These are phyloP conservation scores for Apoderus coryli DNA, from an alignment of 2,888 invertebrate species.

Conservation along the genomic window DNA sequence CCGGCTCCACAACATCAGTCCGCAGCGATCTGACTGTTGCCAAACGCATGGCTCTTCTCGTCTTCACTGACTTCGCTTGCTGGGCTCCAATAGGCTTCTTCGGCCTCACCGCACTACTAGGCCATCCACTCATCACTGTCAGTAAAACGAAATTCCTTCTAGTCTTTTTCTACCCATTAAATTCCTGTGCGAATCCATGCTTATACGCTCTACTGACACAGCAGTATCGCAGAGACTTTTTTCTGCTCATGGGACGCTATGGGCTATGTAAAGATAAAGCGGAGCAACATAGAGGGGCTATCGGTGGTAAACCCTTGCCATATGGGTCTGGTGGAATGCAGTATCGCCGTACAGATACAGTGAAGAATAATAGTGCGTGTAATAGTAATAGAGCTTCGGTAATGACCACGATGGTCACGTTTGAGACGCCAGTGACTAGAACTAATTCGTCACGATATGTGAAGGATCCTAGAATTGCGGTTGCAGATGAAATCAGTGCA, in stretches of 20 bases:
- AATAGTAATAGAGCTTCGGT: too few relatives aligned
- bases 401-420: too few relatives aligned
- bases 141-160: conserved; percentile 39
- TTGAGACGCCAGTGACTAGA: too few relatives aligned
- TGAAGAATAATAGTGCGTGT: too few relatives aligned
- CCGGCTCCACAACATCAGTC: conserved; percentile 32
- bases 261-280: conserved; percentile 33
- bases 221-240: conserved; percentile 45
- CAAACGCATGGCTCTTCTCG: conserved; percentile 50
- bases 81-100: conserved; percentile 54
- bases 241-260: conserved; percentile 37
- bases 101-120: conserved; percentile 47
- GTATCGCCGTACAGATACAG: too few relatives aligned
- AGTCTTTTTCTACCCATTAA: conserved; percentile 54
- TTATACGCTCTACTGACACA: conserved; percentile 52
- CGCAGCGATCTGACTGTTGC: conserved; percentile 39
- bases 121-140: conserved; percentile 44
- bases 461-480: too few relatives aligned
- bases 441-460: too few relatives aligned
- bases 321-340: conserved; percentile 29
- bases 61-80: conserved; percentile 48
- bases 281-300: conserved; percentile 33
- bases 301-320: conserved; percentile 32
- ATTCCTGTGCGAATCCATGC: conserved; percentile 55
- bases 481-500: too few relatives aligned